These are phyloP conservation scores for Lucilia cuprina DNA, from an alignment of 1,140 invertebrate genomes.

Conservation along the genomic window DNA sequence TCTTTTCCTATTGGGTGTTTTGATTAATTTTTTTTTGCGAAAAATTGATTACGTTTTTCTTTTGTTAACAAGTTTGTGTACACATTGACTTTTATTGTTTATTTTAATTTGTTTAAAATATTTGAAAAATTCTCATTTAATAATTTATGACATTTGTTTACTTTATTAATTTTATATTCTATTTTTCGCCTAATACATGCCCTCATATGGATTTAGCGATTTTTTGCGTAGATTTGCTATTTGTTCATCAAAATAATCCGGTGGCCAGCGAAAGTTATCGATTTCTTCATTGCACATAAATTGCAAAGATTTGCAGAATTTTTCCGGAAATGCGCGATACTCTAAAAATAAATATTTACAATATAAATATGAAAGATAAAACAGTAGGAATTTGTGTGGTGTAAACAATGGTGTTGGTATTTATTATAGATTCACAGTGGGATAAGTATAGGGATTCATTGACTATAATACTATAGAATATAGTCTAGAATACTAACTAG, in stretches of 20 bases:
- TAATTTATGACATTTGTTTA: not conserved
- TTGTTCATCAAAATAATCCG: slow-evolving; percentile 11
- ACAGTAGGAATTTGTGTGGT: too few relatives aligned
- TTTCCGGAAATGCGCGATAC: not conserved
- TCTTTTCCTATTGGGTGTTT: too few relatives aligned
- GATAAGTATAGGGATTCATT: too few relatives aligned
- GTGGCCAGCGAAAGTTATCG: slow-evolving; percentile 13
- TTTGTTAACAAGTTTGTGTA: too few relatives aligned
- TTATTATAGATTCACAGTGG: not conserved
- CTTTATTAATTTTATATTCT: not conserved
- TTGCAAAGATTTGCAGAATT: not conserved
- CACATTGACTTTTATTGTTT: not conserved
- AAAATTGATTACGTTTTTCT: too few relatives aligned
- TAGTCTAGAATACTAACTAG: too few relatives aligned
- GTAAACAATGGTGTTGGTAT: not conserved
- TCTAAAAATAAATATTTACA: not conserved
- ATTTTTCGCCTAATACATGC: not conserved
- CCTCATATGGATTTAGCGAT: slow-evolving; percentile 6
- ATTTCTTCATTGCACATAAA: slow-evolving; percentile 22
- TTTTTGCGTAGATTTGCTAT: slow-evolving; percentile 13
- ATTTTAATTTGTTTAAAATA: slow-evolving; percentile 16
- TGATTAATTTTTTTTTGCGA: too few relatives aligned
- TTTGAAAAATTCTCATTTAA: not conserved
- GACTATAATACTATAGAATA: too few relatives aligned
- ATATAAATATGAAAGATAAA: too few relatives aligned